Percentiles rank a stretch among this genome's conserved stretches.
Evolutionary conservation across 1,140 invertebrate genomes (phyloP).

Genomic region (Ceratosolen solmsi): DNA sequence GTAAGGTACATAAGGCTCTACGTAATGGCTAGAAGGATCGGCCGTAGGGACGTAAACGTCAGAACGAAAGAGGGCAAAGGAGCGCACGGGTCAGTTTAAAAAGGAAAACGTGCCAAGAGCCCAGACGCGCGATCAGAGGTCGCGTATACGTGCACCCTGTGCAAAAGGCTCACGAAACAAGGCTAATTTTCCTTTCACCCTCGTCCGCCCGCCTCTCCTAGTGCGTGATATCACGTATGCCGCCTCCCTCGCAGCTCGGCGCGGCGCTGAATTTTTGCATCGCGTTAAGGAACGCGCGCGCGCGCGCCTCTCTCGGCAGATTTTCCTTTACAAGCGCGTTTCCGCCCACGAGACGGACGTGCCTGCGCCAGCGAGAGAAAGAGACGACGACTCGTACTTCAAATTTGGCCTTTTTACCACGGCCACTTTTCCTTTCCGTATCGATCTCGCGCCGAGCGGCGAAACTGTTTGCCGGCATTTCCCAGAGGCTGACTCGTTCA

Average conservation of each 20-base stretch:
- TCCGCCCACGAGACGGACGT: not conserved
- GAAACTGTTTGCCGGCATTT: not conserved
- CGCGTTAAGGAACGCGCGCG: not conserved
- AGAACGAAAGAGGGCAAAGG: not conserved
- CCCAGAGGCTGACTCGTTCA: too few relatives aligned
- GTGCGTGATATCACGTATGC: slow-evolving; percentile 47
- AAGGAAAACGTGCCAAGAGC: slow-evolving; percentile 30
- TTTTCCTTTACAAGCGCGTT: too few relatives aligned
- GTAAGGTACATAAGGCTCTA: too few relatives aligned
- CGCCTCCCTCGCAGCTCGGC: slow-evolving; percentile 20
- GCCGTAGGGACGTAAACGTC: not conserved
- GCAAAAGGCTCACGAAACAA: slow-evolving; percentile 33
- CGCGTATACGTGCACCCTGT: not conserved
- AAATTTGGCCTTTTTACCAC: slow-evolving; percentile 15
- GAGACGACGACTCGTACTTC: not conserved
- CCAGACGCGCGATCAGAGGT: not conserved
- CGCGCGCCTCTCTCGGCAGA: too few relatives aligned
- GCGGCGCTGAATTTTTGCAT: slow-evolving; percentile 41
- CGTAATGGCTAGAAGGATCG: not conserved
- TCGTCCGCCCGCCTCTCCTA: not conserved
- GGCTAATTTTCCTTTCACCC: slow-evolving; percentile 40
- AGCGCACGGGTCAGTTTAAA: slow-evolving; percentile 27
- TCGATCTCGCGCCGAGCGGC: not conserved
- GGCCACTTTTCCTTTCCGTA: not conserved
- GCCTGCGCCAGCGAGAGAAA: slow-evolving; percentile 3